A percentile compares a stretch with the other conserved stretches of the same genome.
phyloP scores from a whole-genome alignment of 2,113 vertebrate genomes.

The Hypomesus transpacificus region DNA sequence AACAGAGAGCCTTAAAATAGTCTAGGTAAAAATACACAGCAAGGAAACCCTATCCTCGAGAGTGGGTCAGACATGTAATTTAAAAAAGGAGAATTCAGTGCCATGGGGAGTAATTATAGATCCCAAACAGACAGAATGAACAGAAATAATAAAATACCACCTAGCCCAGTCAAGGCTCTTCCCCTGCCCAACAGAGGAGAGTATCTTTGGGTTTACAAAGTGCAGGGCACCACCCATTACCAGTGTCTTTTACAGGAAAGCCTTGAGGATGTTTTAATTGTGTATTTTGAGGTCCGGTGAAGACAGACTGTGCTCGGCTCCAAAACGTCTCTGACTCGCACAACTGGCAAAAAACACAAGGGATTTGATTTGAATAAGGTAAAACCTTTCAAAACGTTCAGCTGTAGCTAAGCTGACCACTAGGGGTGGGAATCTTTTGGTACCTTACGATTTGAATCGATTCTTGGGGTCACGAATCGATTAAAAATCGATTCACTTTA shows the following conservation, averaged over 20 bases:
- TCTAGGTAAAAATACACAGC: slow-evolving; percentile 63
- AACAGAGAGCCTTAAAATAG: slow-evolving; percentile 76
- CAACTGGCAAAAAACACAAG: too few species aligned
- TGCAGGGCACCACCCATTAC: slow-evolving; percentile 38
- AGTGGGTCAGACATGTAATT: slow-evolving; percentile 75
- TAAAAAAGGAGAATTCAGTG: slow-evolving; percentile 67
- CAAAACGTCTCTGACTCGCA: too few species aligned
- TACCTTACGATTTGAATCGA: too few species aligned
- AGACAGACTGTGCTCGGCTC: too few species aligned
- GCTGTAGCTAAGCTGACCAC: too few species aligned
- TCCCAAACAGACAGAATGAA: slow-evolving; percentile 65
- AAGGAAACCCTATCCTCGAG: slow-evolving; percentile 69
- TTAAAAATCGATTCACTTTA: too few species aligned
- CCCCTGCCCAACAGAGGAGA: slow-evolving; percentile 46
- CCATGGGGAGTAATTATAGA: slow-evolving; percentile 74
- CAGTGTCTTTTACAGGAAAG: slow-evolving; percentile 56
- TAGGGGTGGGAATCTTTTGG: too few species aligned
- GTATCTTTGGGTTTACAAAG: slow-evolving; percentile 57
- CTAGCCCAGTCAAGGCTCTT: slow-evolving; percentile 61
- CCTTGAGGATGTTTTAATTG: slow-evolving; percentile 19
- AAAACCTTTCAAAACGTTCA: too few species aligned
- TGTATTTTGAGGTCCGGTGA: slow-evolving; percentile 23
- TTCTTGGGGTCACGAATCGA: too few species aligned
- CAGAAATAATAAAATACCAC: slow-evolving; percentile 74
- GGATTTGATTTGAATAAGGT: too few species aligned